phyloP scores from a whole-genome alignment of 2,113 vertebrate genomes.

The Paracanthobrama guichenoti region DNA sequence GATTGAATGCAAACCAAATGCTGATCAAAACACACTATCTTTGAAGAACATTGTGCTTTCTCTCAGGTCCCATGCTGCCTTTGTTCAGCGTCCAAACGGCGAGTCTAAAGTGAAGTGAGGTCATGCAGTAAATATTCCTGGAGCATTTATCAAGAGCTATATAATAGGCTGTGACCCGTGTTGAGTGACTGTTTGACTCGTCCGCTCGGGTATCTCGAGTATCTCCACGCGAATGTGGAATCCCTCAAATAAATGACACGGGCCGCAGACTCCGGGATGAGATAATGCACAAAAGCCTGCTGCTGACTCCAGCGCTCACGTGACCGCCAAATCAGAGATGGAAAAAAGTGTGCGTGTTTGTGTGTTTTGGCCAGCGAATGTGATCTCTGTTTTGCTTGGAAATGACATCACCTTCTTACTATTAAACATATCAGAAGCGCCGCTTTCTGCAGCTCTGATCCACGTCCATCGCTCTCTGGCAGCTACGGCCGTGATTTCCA shows the following conservation, averaged over 20 bases:
- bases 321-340: slow-evolving; percentile 67
- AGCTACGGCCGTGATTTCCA: slow-evolving; percentile 62
- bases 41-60: slow-evolving; percentile 28
- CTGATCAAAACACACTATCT: neutral
- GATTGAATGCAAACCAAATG: neutral
- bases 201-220: slow-evolving; percentile 28
- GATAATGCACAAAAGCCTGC: slow-evolving; percentile 64
- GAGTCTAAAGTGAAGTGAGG: slow-evolving; percentile 34
- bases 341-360: slow-evolving; percentile 59
- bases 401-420: slow-evolving; percentile 77
- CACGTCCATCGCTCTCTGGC: slow-evolving; percentile 56
- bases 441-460: slow-evolving; percentile 65
- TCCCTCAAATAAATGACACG: slow-evolving; percentile 41
- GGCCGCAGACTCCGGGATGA: slow-evolving; percentile 52
- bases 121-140: slow-evolving; percentile 29
- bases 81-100: slow-evolving; percentile 28
- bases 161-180: slow-evolving; percentile 14
- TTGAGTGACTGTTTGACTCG: slow-evolving; percentile 44
- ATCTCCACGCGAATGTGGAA: slow-evolving; percentile 42
- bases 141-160: slow-evolving; percentile 24
- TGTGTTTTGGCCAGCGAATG: slow-evolving; percentile 63
- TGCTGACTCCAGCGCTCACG: slow-evolving; percentile 50
- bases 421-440: slow-evolving; percentile 73
- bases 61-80: slow-evolving; percentile 17
- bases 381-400: slow-evolving; percentile 72